Evolutionary conservation across 2,797 vertebrate genomes (phyloP), one percentile per base, ranked within the genome.

Genomic region (Moxostoma hubbsi): DNA sequence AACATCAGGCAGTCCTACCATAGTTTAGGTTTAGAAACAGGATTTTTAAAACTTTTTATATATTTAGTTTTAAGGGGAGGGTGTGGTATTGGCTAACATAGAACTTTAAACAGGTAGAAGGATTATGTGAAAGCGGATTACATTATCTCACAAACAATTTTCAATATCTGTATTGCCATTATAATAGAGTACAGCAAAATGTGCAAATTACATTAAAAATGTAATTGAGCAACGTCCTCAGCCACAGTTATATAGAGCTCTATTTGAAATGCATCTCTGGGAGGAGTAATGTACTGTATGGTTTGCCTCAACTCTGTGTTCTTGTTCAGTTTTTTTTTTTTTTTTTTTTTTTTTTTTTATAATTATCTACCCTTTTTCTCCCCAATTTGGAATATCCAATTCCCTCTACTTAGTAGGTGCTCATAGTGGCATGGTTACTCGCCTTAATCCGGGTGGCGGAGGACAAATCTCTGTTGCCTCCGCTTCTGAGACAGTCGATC

Each of bases 281-380:
- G 43, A 54, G 12, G 8, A 24, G n/a, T 8, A 46, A 54, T 61
- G 12, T 51, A 10, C 24, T 24, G 24, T 24, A 24, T 63, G 43
- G 49, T 71, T 78, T 65, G 18, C 36, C 36, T 71, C 51, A 71
- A 63, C 5, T 71, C 46, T 62, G 49, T 45, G 1, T 68, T 5
- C 15, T 61, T 12, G 13, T 16, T 24, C 24, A 24, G 24, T 24
- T 24, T 24, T 2, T 24, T 24, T 24, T 2, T 24, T 24, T 24
- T 2, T 24, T 24, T 24, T 2, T 24, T 24, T 24, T 24, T 24
- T 24, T 2, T 24, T 24, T 24, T 24, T 24, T 24, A 24, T 24
- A 24, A 36, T 36, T 36, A 0, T 36, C 36, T 36, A 4, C 36
- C 36, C 36, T 36, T 36, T 36, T 36, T 36, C 36, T 36, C 36